These are phyloP conservation scores for Leptinotarsa defecta DNA, from an alignment of 1,140 invertebrate species.

Conservation along the genomic window DNA sequence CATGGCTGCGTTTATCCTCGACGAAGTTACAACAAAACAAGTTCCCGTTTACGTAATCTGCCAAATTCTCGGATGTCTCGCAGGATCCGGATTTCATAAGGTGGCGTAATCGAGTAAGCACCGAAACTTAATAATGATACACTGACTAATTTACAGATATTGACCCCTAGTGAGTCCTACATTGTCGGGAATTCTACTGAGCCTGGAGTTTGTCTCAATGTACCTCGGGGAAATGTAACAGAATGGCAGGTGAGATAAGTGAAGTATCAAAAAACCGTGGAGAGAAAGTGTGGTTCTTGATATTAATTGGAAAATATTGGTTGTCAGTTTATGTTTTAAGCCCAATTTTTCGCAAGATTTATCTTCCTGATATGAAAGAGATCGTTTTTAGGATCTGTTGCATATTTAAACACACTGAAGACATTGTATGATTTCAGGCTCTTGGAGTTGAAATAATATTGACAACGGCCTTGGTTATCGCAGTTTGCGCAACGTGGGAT, in stretches of 20 bases:
- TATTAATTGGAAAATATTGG: too few relatives aligned
- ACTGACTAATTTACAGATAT: constrained; percentile 28
- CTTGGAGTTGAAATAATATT: constrained; percentile 55
- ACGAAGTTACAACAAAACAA: constrained; percentile 66
- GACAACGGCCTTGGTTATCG: constrained; percentile 56
- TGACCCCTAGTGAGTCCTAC: constrained; percentile 38
- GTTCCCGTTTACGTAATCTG: constrained; percentile 70
- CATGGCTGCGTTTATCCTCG: constrained; percentile 68
- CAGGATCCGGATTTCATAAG: constrained; percentile 69
- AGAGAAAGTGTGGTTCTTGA: too few relatives aligned
- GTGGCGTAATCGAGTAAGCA: constrained; percentile 43
- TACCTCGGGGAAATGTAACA: constrained; percentile 30
- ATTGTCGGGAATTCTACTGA: constrained; percentile 13
- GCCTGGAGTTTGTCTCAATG: constrained; percentile 34
- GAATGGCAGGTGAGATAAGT: constrained; percentile 37
- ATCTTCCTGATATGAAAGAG: too few relatives aligned
- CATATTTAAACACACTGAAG: too few relatives aligned
- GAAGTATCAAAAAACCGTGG: too few relatives aligned
- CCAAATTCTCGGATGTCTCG: constrained; percentile 71
- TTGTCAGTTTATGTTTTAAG: too few relatives aligned
- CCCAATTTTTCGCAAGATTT: too few relatives aligned
- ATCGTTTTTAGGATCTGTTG: too few relatives aligned
- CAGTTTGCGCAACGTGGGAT: constrained; percentile 59
- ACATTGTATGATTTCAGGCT: constrained; percentile 47
- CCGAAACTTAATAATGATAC: too few relatives aligned